Percentiles rank a stretch among this genome's conserved stretches.
phyloP scores from a whole-genome alignment of 2,113 vertebrate species.

The Cheirogaleus medius region DNA sequence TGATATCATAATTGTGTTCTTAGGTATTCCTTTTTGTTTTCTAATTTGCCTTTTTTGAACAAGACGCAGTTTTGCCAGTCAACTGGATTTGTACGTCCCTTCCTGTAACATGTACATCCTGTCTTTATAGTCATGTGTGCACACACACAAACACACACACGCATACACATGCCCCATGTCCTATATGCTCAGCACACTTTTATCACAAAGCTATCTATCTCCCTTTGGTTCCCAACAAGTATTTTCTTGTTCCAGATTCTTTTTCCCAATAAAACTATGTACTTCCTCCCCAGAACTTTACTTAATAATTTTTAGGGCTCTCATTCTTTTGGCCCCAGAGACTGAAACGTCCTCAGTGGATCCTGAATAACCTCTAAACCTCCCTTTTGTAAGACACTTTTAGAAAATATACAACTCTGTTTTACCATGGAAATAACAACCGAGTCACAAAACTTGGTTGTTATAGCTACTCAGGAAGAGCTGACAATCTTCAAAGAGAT shows the following conservation, averaged over 20 bases:
- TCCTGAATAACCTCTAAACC: background rate
- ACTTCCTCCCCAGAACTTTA: background rate
- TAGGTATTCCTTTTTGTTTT: background rate
- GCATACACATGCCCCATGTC: background rate
- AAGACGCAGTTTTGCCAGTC: background rate
- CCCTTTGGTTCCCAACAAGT: background rate
- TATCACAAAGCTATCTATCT: background rate
- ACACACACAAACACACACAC: background rate
- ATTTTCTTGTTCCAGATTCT: background rate
- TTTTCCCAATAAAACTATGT: background rate
- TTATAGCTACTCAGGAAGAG: conserved; percentile 55
- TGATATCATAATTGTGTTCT: background rate
- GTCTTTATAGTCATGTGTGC: background rate
- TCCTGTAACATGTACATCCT: background rate
- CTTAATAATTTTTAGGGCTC: background rate
- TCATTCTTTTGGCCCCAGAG: background rate
- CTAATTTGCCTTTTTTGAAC: background rate
- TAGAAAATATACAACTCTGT: background rate
- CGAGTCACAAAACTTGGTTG: conserved; percentile 53
- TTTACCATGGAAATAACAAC: conserved; percentile 37
- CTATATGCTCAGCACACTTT: background rate
- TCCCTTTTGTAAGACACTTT: background rate
- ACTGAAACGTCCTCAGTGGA: background rate
- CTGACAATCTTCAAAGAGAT: conserved; percentile 51
- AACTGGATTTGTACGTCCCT: background rate